Evolutionary conservation across 2,113 vertebrate genomes (phyloP).

Genomic region (Macroglossus sobrinus): DNA sequence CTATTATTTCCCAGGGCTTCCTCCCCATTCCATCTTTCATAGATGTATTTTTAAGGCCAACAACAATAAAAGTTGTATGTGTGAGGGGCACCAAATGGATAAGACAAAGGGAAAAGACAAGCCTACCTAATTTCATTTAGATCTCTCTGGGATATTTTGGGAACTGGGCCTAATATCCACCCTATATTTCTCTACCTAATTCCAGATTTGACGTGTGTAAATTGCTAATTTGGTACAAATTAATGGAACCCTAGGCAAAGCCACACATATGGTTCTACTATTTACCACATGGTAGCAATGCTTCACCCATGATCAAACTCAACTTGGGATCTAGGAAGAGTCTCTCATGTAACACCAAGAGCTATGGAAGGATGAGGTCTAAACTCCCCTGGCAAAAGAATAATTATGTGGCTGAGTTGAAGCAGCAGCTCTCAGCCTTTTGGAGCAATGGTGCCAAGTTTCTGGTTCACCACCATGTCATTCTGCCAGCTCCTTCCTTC

Average conservation of each 20-base stretch:
- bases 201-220: not conserved
- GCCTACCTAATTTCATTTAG: not conserved
- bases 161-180: not conserved
- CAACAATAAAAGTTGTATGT: not conserved
- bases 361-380: not conserved
- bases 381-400: not conserved
- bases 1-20: not conserved
- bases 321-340: not conserved
- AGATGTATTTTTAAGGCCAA: not conserved
- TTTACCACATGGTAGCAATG: not conserved
- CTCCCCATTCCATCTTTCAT: not conserved
- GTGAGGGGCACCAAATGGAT: not conserved
- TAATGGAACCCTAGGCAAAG: not conserved
- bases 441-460: not conserved
- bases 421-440: constrained; percentile 7
- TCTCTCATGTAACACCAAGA: not conserved
- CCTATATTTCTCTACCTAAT: not conserved
- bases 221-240: not conserved
- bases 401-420: constrained; percentile 21
- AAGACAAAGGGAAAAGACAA: not conserved
- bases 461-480: not conserved
- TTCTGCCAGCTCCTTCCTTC: not conserved
- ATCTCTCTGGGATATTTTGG: not conserved
- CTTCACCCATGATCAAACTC: not conserved
- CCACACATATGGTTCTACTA: not conserved